Evolutionary conservation across 2,888 invertebrate species (phyloP).

Genomic region (Clunio marinus): DNA sequence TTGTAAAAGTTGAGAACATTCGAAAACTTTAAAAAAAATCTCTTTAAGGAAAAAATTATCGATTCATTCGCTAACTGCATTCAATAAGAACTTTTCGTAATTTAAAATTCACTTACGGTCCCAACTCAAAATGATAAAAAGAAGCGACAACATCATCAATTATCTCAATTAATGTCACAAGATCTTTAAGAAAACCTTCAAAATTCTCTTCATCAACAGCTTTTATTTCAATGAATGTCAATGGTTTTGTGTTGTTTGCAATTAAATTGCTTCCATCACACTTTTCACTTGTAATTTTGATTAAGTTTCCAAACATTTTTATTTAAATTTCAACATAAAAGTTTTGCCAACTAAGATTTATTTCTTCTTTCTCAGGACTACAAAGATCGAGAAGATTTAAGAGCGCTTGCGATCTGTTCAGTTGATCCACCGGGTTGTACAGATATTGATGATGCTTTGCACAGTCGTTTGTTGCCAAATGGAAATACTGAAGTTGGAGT

Average conservation of each 20-base stretch:
- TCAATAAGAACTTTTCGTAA: too few species aligned
- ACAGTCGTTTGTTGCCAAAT: slow-evolving; percentile 71
- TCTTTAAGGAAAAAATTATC: too few species aligned
- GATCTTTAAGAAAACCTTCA: slow-evolving; percentile 37
- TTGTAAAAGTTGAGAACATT: neutral
- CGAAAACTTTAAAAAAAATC: too few species aligned
- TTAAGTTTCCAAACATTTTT: slow-evolving; percentile 14
- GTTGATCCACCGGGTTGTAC: slow-evolving; percentile 99
- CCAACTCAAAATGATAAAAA: slow-evolving; percentile 27
- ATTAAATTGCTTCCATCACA: neutral
- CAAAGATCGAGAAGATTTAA: slow-evolving; percentile 73
- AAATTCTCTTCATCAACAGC: slow-evolving; percentile 24
- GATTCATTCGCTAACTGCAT: too few species aligned
- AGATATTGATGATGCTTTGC: slow-evolving; percentile 97
- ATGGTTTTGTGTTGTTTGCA: neutral
- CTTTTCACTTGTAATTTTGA: neutral
- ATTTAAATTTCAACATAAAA: slow-evolving; percentile 15
- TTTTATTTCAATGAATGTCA: slow-evolving; percentile 23
- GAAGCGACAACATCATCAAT: slow-evolving; percentile 35
- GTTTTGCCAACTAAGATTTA: neutral
- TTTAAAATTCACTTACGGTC: neutral
- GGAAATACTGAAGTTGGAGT: slow-evolving; percentile 85
- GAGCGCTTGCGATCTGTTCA: slow-evolving; percentile 82
- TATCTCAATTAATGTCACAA: slow-evolving; percentile 37
- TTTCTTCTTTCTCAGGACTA: slow-evolving; percentile 58